These are phyloP conservation scores for Ennomos fuscantarius DNA, from an alignment of 2,888 invertebrate genomes.

Conservation along the genomic window DNA sequence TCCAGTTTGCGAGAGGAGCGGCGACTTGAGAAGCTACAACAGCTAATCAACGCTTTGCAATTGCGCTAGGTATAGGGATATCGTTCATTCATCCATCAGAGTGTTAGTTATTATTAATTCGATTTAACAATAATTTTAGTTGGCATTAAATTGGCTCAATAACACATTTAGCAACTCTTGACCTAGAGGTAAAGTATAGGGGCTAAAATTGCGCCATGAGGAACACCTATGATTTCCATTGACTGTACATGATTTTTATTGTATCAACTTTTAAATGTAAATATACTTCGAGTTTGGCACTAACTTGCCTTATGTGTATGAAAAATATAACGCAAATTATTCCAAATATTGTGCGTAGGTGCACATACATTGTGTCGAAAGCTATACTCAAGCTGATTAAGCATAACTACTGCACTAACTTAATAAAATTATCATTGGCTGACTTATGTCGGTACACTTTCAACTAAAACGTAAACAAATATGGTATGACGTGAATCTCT, in stretches of 20 bases:
- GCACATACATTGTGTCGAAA: constrained; percentile 16
- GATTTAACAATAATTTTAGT: too few species aligned
- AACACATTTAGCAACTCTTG: too few species aligned
- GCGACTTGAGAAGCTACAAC: constrained; percentile 16
- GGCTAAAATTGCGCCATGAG: constrained; percentile 1
- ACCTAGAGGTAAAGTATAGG: not conserved
- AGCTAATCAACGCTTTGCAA: constrained; percentile 17
- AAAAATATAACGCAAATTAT: constrained; percentile 9
- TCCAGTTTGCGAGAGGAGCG: constrained; percentile 26
- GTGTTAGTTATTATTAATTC: not conserved
- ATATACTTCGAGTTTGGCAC: not conserved
- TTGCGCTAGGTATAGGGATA: not conserved
- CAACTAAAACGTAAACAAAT: constrained; percentile 11
- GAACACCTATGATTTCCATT: not conserved
- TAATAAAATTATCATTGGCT: constrained; percentile 22
- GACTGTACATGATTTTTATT: not conserved
- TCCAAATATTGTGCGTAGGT: constrained; percentile 18
- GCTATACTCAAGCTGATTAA: constrained; percentile 7
- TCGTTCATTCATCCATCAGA: not conserved
- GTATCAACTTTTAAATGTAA: not conserved
- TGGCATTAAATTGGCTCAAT: too few species aligned
- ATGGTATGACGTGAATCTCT: not conserved
- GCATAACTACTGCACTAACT: constrained; percentile 5
- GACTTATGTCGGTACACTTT: constrained; percentile 22
- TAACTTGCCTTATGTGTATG: not conserved